Evolutionary conservation across 30 jellyfish, hydroid and myxozoan species (phyloP), one percentile per base, ranked within the genome.

Genomic region (Aurelia aurita): DNA sequence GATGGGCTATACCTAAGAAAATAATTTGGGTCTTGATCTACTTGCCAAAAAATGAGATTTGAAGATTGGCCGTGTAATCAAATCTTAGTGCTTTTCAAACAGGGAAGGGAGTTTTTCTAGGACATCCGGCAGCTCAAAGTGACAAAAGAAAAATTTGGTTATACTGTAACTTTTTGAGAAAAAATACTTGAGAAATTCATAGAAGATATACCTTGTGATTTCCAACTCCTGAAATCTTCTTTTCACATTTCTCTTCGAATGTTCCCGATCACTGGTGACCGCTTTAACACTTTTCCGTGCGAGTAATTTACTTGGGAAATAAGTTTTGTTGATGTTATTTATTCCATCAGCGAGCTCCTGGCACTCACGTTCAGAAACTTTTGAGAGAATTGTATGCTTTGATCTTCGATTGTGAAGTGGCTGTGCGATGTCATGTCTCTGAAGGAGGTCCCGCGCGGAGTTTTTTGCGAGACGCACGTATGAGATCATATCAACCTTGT

Each of bases 401-500:
- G 97, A 87, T 12, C 81, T 93, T 43, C 95, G 94, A 44, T 83
- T 90, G 51, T 87, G 98, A 47, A 80, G 85, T 14, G 86, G 72
- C 47, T 80, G 68, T 29, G 55, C 74, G 22, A 93, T 87, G 81
- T 82, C 85, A 57, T 93, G 84, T 32, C 69, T 87, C 60, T 93
- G 87, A 22, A 93, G 96, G 2, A 93, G 87, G 39, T 54, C 76
- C 25, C 98, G 91, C 15, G 98, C 98, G 1, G 96, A 77, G 27
- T 74, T 93, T 63, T 93, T 93, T 25, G 98, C 98, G 0, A 93
- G 74, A 35, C 98, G 89, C 60, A 93, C 80, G 43, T 93, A 93
- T 6, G 98, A 86, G 29, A 93, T 93, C 98, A 93, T 86, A 58
- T 93, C 98, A 34, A 93, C 98, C 71, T 93, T 93, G 79, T 95